phyloP scores from a whole-genome alignment of 2,113 vertebrate genomes.

The Sturnira hondurensis region DNA sequence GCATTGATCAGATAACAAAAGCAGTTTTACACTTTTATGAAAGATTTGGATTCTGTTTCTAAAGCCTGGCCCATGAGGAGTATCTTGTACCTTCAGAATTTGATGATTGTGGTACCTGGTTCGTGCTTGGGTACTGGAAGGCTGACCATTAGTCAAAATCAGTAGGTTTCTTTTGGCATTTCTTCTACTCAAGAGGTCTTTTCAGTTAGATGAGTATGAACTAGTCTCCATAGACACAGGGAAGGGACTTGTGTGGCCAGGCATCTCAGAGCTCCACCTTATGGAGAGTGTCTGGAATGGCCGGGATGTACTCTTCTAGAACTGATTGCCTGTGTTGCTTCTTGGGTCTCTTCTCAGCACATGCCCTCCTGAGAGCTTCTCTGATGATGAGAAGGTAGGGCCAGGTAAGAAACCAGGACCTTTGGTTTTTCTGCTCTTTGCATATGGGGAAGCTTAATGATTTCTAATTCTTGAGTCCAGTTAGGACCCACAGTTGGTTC shows the following conservation, averaged over 20 bases:
- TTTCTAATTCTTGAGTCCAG: not conserved
- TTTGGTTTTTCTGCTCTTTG: conserved; percentile 11
- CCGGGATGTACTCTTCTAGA: not conserved
- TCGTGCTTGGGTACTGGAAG: not conserved
- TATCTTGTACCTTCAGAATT: not conserved
- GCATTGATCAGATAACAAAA: not conserved
- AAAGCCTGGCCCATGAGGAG: not conserved
- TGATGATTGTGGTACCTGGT: not conserved
- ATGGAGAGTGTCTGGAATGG: not conserved
- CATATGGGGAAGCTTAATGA: not conserved
- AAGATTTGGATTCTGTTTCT: not conserved
- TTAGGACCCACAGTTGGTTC: not conserved
- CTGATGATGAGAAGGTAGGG: not conserved
- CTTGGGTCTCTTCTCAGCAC: not conserved
- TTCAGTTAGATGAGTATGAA: not conserved
- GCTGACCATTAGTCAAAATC: not conserved
- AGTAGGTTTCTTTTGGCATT: not conserved
- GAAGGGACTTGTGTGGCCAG: not conserved
- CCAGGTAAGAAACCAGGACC: not conserved
- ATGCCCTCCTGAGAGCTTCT: not conserved
- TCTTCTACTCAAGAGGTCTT: not conserved
- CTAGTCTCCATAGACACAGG: not conserved
- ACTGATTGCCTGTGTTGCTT: not conserved
- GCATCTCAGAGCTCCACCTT: conserved; percentile 11
- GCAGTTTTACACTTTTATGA: not conserved